phyloP scores from a whole-genome alignment of 1,140 invertebrate species.

The Panagrolaimus sp. region DNA sequence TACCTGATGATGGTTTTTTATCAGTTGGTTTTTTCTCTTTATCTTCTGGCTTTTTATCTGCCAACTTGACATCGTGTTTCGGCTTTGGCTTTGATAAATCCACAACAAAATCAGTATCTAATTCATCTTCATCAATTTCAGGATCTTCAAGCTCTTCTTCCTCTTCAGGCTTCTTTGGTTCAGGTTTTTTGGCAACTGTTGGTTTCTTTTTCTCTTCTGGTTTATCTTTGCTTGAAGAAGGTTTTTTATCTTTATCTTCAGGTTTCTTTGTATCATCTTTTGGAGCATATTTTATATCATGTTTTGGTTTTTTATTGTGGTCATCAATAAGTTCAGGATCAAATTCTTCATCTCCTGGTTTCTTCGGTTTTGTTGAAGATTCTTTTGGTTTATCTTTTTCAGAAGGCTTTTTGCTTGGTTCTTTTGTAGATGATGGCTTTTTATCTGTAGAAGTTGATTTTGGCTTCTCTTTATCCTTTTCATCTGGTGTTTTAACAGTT shows the following conservation, averaged over 20 bases:
- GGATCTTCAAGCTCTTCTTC: neutral
- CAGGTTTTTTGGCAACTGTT: neutral
- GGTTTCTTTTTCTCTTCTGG: too few species aligned
- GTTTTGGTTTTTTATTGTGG: neutral
- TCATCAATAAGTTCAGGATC: conserved; percentile 1
- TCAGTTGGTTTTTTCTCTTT: too few species aligned
- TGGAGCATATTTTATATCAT: neutral
- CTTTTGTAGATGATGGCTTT: neutral
- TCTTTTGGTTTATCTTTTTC: neutral
- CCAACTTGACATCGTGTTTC: neutral
- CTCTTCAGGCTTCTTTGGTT: neutral
- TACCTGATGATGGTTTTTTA: too few species aligned
- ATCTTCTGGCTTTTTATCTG: too few species aligned
- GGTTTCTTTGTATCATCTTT: neutral
- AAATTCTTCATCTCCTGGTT: neutral
- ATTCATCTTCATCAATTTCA: neutral
- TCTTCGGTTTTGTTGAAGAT: too few species aligned
- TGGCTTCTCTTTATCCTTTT: neutral
- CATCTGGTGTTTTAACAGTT: neutral
- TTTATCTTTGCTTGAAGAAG: neutral
- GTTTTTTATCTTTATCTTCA: conserved; percentile 1
- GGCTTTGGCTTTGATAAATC: neutral
- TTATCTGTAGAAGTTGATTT: conserved; percentile 2
- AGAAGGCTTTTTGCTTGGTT: neutral
- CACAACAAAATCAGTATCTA: conserved; percentile 2